phyloP scores from a whole-genome alignment of 2,888 invertebrate genomes.

The Heliconius ismenius region DNA sequence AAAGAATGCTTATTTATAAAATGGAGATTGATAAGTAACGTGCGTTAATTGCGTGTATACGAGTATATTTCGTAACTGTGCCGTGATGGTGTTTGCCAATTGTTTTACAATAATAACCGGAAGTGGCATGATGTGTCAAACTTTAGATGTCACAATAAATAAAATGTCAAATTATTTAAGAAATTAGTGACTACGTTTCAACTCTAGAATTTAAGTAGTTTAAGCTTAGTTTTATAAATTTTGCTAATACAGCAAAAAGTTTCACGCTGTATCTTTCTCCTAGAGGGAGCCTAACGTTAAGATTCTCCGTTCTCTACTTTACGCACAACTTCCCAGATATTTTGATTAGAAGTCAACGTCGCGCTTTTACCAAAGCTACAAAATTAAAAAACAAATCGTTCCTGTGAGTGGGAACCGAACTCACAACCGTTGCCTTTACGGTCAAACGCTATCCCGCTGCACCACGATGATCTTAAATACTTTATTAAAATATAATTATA shows the following conservation, averaged over 20 bases:
- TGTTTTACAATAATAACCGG: background rate
- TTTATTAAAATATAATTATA: background rate
- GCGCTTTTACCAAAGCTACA: background rate
- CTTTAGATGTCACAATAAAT: background rate
- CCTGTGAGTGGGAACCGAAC: background rate
- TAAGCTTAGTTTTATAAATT: background rate
- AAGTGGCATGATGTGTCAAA: conserved; percentile 18
- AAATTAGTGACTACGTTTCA: background rate
- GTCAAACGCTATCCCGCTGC: background rate
- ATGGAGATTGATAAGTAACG: no score
- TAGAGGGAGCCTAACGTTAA: background rate
- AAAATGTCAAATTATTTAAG: background rate
- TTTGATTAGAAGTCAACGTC: background rate
- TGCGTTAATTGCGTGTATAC: background rate
- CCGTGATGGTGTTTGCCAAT: background rate
- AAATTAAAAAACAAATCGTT: background rate
- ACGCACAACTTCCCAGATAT: background rate
- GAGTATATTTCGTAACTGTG: conserved; percentile 3
- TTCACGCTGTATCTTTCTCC: no score
- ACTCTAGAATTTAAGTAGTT: background rate
- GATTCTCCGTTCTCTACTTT: background rate
- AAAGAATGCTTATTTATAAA: no score
- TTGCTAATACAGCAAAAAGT: no score
- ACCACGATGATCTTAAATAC: background rate
- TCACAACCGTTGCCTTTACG: background rate